A percentile compares a stretch with the other conserved stretches of the same genome.
Evolutionary conservation across 2,113 vertebrate genomes (phyloP).

Genomic region (Philantomba maxwellii): DNA sequence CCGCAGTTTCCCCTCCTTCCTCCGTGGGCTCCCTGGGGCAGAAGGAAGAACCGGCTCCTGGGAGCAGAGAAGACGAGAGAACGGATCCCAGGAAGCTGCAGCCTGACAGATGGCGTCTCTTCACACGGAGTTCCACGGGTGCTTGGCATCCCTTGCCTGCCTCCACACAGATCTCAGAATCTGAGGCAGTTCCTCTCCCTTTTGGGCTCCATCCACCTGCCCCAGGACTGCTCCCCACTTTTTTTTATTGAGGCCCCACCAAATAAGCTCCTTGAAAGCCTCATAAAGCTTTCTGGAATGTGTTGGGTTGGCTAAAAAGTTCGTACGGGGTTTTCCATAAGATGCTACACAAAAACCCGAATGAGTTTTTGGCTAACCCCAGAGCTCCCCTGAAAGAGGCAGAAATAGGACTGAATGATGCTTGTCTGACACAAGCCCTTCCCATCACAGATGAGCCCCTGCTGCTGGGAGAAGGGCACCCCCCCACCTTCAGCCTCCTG

Average conservation of each 20-base stretch:
- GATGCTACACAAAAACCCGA: background rate
- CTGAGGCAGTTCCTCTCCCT: background rate
- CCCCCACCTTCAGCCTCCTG: background rate
- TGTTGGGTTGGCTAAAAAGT: background rate
- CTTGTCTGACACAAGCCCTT: background rate
- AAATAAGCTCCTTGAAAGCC: background rate
- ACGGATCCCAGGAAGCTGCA: background rate
- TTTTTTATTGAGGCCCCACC: background rate
- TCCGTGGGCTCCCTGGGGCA: background rate
- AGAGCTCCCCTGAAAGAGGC: background rate
- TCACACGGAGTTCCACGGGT: background rate
- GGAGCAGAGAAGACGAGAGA: background rate
- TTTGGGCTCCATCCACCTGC: background rate
- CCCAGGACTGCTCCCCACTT: background rate
- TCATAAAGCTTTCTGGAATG: background rate
- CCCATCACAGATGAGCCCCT: background rate
- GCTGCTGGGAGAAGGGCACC: background rate
- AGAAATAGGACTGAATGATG: background rate
- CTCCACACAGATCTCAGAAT: background rate
- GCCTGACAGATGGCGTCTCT: background rate
- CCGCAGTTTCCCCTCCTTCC: background rate
- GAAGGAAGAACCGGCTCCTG: background rate
- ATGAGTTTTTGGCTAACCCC: background rate
- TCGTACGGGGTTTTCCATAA: background rate
- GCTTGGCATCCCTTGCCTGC: background rate